Evolutionary conservation across 1,140 invertebrate genomes (phyloP), one percentile per base, ranked within the genome.

Genomic region (Anoplolepis gracilipes): DNA sequence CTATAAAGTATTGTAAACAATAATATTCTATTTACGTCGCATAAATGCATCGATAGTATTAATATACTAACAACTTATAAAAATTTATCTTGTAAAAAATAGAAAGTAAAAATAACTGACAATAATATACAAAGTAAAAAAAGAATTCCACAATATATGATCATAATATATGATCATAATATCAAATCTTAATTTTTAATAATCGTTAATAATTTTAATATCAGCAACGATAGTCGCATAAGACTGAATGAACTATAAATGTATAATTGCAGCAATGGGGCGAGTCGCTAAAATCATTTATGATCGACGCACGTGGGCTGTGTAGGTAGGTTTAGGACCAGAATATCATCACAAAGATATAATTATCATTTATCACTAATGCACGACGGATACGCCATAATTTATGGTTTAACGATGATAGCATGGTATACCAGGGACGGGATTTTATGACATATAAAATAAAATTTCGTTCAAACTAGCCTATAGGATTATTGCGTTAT

Each of bases 291-390:
- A 78, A 67, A 67, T 67, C 42, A 78, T 67, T 78, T 65, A 78
- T 67, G n/a, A n/a, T 10, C n/a, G 13, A n/a, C 30, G n/a, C 33
- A 65, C 75, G 42, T 78, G 42, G 42, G 42, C 16, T 16, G 61
- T n/a, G n/a, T 19, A 19, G 22, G 30, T 33, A 30, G 42, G 6
- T 30, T 28, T 78, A 78, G n/a, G 22, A 65, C 4, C 19, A 65
- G 8, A 16, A 65, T 13, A 25, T 53, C 61, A 55, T 13, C 55
- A 78, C 22, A 78, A 65, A 78, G 61, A 13, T 67, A 53, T 78
- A 78, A 67, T 78, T 78, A 78, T 78, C 61, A 78, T 78, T 78
- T 78, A 67, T 78, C 61, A 67, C 42, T 46, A 78, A 78, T 67
- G 61, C 61, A 67, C 4, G 1, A 65, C 59, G 39, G 28, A 67